Evolutionary conservation across 1,140 invertebrate genomes (phyloP).

Genomic region (Ganaspis sp.): DNA sequence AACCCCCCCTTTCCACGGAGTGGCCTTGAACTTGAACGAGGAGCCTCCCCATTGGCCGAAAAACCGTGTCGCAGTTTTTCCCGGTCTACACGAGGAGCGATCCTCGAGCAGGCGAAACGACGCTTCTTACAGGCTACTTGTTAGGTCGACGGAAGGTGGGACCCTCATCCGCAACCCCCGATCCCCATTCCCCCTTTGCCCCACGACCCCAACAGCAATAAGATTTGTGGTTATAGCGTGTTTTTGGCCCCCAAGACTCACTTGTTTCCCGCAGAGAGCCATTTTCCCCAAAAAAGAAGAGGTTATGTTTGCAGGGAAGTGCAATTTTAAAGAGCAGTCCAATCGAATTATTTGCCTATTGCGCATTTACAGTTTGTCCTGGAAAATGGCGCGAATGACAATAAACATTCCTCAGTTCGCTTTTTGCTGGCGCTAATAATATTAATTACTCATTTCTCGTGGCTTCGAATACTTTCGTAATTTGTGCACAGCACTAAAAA

Average conservation of each 20-base stretch:
- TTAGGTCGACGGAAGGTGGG: conserved; percentile 57
- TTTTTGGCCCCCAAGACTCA: conserved; percentile 46
- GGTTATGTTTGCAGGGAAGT: not conserved
- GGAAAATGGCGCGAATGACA: not conserved
- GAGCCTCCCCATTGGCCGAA: conserved; percentile 53
- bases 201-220: conserved; percentile 32
- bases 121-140: conserved; percentile 60
- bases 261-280: not conserved
- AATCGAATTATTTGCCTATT: too few relatives aligned
- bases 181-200: conserved; percentile 28
- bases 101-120: conserved; percentile 46
- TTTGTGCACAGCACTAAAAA: too few relatives aligned
- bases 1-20: conserved; percentile 54
- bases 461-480: too few relatives aligned
- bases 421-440: not conserved
- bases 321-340: too few relatives aligned
- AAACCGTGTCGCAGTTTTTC: conserved; percentile 59
- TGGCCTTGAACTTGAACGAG: conserved; percentile 57
- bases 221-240: conserved; percentile 56
- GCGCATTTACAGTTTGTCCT: too few relatives aligned
- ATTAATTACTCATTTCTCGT: not conserved
- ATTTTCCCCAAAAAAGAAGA: not conserved
- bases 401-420: not conserved
- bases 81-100: conserved; percentile 49
- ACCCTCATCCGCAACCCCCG: conserved; percentile 47